Evolutionary conservation across 2,113 vertebrate species (phyloP).

Genomic region (Aspidoscelis tigris): DNA sequence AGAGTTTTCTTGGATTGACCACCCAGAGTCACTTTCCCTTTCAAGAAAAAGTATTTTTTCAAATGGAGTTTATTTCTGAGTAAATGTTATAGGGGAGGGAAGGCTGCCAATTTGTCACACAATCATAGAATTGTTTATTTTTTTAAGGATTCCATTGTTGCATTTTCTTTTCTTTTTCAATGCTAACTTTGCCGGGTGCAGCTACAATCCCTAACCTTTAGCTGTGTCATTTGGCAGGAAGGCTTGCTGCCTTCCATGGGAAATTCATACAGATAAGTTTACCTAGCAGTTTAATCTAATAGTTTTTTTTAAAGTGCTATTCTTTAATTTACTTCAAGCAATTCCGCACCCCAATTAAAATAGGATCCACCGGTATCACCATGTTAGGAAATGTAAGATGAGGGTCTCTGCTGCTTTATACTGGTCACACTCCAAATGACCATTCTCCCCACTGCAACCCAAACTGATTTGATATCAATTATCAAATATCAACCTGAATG

Average conservation of each 20-base stretch:
- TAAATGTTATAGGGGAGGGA: not conserved
- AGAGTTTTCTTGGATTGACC: not conserved
- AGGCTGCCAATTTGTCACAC: no score
- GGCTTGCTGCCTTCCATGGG: not conserved
- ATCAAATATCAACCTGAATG: no score
- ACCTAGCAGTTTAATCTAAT: not conserved
- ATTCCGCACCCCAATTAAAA: no score
- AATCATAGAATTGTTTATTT: not conserved
- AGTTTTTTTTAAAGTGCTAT: not conserved
- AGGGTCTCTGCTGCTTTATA: no score
- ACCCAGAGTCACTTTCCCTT: not conserved
- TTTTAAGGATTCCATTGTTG: no score
- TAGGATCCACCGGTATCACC: no score
- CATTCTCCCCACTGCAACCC: no score
- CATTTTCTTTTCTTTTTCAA: not conserved
- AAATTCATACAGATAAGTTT: not conserved
- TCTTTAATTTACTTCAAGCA: no score
- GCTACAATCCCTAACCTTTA: not conserved
- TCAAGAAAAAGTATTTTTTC: not conserved
- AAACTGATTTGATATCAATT: no score
- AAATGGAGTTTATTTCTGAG: not conserved
- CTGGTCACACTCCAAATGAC: no score
- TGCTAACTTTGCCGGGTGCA: not conserved
- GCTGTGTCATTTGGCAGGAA: not conserved
- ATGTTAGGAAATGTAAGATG: no score